Evolutionary conservation across 2,888 invertebrate species (phyloP).

Genomic region (Caenorhabditis uteleia): DNA sequence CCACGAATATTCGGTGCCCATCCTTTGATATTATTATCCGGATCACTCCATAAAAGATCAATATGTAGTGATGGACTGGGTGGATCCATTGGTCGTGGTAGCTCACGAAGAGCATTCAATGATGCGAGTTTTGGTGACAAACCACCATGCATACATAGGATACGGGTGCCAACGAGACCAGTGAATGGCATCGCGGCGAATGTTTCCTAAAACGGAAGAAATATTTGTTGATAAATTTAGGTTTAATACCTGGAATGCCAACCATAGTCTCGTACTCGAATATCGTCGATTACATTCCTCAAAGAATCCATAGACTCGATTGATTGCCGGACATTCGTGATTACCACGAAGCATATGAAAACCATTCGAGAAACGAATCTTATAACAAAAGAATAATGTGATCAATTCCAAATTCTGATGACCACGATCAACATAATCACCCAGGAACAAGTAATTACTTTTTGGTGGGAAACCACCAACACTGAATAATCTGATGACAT

Average conservation of each 20-base stretch:
- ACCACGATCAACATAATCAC: conserved; percentile 61
- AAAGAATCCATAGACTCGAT: conserved; percentile 61
- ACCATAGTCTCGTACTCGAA: conserved; percentile 50
- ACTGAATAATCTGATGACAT: conserved; percentile 55
- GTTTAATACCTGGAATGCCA: conserved; percentile 53
- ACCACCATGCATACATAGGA: conserved; percentile 63
- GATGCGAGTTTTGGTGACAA: conserved; percentile 43
- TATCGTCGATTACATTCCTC: conserved; percentile 59
- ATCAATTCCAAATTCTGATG: conserved; percentile 55
- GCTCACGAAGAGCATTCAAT: conserved; percentile 43
- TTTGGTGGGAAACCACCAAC: conserved; percentile 55
- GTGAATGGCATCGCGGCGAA: conserved; percentile 57
- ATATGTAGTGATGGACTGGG: conserved; percentile 70
- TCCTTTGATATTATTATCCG: conserved; percentile 37
- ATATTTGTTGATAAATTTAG: not conserved
- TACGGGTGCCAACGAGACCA: conserved; percentile 49
- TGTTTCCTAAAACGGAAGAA: conserved; percentile 51
- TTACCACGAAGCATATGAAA: conserved; percentile 59
- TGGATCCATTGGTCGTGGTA: conserved; percentile 57
- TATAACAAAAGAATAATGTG: conserved; percentile 55
- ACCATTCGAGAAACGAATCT: conserved; percentile 45
- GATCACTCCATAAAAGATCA: conserved; percentile 71
- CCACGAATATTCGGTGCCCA: conserved; percentile 70
- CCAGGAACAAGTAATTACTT: conserved; percentile 60
- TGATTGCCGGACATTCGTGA: conserved; percentile 54